These are phyloP conservation scores for Heteronetta atricapilla DNA, from an alignment of 2,113 vertebrate genomes.

Conservation along the genomic window DNA sequence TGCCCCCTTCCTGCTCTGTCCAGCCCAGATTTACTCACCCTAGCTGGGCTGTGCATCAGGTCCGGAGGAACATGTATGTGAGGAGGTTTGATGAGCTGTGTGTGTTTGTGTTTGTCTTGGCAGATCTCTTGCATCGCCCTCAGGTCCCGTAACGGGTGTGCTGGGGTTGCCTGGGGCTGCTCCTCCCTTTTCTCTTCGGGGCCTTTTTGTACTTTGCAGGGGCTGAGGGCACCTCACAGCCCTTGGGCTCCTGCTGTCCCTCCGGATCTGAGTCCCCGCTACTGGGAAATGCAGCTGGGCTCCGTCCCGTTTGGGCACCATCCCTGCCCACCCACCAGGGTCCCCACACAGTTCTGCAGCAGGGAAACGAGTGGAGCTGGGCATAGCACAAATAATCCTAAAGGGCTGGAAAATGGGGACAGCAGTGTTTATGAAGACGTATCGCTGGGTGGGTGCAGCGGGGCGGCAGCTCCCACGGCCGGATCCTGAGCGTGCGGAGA, in stretches of 20 bases:
- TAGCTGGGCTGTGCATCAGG: background rate
- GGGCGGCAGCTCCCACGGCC: background rate
- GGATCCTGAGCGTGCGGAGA: background rate
- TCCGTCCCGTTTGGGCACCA: rapidly evolving
- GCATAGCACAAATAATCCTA: background rate
- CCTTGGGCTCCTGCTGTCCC: background rate
- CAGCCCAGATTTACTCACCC: background rate
- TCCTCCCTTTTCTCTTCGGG: background rate
- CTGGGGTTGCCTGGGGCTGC: rapidly evolving
- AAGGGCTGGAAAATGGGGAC: background rate
- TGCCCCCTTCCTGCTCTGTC: background rate
- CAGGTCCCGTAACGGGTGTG: background rate
- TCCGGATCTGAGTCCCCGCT: rapidly evolving
- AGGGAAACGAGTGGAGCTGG: background rate
- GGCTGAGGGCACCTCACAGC: background rate
- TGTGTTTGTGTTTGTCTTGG: constrained; percentile 16
- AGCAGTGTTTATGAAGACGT: background rate
- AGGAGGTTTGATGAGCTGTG: background rate
- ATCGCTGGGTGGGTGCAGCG: rapidly evolving
- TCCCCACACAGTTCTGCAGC: too few relatives aligned
- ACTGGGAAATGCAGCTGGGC: background rate
- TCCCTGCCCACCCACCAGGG: background rate
- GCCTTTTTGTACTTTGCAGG: background rate
- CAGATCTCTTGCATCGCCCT: background rate
- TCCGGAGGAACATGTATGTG: background rate